Conservation (phyloP, 2,113 vertebrate species). For the Myotis davidii region DNA sequence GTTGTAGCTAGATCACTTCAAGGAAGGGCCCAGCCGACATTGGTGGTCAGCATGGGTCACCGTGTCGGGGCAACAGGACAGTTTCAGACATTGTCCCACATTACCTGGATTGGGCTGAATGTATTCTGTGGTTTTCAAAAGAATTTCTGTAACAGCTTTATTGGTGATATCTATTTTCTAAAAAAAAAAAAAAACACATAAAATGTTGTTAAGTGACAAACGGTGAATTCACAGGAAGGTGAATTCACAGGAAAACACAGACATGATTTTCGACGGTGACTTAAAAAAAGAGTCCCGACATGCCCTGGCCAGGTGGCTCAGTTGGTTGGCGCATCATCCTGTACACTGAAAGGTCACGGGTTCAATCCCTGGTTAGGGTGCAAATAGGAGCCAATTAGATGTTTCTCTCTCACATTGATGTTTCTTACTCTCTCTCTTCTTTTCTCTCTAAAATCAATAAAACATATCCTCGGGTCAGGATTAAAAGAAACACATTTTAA, state of each 20-base stretch:
- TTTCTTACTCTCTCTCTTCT: too few relatives aligned
- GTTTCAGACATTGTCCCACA: neutral
- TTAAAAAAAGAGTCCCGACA: too few relatives aligned
- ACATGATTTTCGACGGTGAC: neutral
- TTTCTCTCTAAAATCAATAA: too few relatives aligned
- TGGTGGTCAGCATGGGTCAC: neutral
- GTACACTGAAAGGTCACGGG: too few relatives aligned
- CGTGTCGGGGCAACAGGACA: neutral
- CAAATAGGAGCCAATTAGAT: too few relatives aligned
- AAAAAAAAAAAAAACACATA: conserved; percentile 53
- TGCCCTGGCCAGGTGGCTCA: too few relatives aligned
- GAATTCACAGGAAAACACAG: neutral
- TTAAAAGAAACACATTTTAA: too few relatives aligned
- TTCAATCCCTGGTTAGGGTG: too few relatives aligned
- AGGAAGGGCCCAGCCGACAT: neutral
- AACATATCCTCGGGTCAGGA: too few relatives aligned
- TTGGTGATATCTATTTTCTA: conserved; percentile 97
- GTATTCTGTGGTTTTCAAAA: conserved; percentile 95
- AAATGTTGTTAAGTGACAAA: neutral
- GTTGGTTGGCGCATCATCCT: too few relatives aligned
- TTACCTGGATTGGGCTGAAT: conserved; percentile 97
- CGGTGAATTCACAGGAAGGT: neutral
- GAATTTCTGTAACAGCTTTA: conserved; percentile 93
- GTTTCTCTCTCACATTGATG: too few relatives aligned
- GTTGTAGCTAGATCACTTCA: neutral